These are phyloP conservation scores for Hirtodrosophila histrioides DNA, from an alignment of 2,888 invertebrate species.

Conservation along the genomic window DNA sequence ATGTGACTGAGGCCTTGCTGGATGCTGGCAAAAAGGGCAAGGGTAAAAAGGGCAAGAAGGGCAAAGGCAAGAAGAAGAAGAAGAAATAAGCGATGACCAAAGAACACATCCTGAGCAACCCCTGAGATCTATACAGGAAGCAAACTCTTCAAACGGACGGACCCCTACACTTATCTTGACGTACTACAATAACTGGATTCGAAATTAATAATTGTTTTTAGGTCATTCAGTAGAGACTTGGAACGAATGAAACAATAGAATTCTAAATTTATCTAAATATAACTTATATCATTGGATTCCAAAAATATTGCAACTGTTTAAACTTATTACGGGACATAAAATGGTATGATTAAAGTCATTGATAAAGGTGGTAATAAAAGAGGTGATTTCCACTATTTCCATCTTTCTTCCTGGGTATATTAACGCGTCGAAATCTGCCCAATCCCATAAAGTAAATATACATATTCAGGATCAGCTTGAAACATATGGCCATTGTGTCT, in stretches of 20 bases:
- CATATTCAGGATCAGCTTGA: too few species aligned
- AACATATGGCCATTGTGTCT: too few species aligned
- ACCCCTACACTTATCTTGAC: background rate
- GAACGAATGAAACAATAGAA: background rate
- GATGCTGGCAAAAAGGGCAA: constrained; percentile 51
- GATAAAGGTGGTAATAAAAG: too few species aligned
- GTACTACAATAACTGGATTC: constrained; percentile 11
- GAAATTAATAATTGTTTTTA: constrained; percentile 24
- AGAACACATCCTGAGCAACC: background rate
- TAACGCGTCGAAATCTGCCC: too few species aligned
- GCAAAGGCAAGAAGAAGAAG: constrained; percentile 30
- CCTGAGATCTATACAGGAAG: background rate
- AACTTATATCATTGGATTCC: too few species aligned
- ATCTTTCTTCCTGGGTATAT: too few species aligned
- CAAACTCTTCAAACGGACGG: background rate
- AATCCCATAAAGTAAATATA: too few species aligned
- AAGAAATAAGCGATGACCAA: constrained; percentile 7
- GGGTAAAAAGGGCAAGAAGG: constrained; percentile 31
- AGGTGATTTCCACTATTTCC: too few species aligned
- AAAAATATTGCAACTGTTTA: too few species aligned
- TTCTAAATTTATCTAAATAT: too few species aligned
- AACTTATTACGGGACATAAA: too few species aligned
- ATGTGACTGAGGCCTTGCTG: constrained; percentile 86
- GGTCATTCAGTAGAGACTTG: constrained; percentile 6
- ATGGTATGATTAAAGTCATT: too few species aligned